Base-by-base conservation (phyloP, 2,888 invertebrate genomes). In the Thecocarcelia acutangulata region DNA sequence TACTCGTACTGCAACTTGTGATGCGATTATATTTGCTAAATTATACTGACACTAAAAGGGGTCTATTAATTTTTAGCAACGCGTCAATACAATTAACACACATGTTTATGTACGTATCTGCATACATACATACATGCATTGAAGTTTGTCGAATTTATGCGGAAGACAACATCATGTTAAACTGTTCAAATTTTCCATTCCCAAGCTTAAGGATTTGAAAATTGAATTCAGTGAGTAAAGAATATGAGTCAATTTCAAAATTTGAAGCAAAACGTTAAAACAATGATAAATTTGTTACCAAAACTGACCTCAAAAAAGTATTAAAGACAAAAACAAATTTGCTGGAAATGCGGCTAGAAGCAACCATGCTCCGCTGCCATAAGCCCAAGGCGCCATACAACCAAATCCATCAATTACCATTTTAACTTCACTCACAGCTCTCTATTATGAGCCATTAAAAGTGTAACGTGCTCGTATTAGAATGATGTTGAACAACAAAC, bases 381-480 rank as follows among this genome's bases (percentile, higher is more conserved):
- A 58, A 75, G 28, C 4, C 1, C 33, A 85, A 87, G 88, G 89
- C 88, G 89, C 89, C 89, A 87, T 84, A 84, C 85, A 79, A 64
- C 64, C 82, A 75, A 88, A 88, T 88, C 88, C 88, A 88, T 89
- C 88, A 88, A 88, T 89, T 89, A 88, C 84, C 85, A n/a, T 84
- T 85, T 85, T 85, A 64, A 40, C 63, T 63, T 69, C 68, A 42
- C 44, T 66, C 54, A 85, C 86, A 87, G 88, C 88, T 87, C 88
- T 86, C 85, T 86, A 84, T 86, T 86, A 87, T 87, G 86, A 87
- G 86, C 85, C 85, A 86, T 87, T 86, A 87, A 85, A 85, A 86
- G 56, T 64, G 74, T 81, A 88, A 89, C 85, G 59, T 56, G 73
- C 48, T 21, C 17, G 40, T n/a, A n/a, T n/a, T n/a, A n/a, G n/a